Percentiles rank a stretch among this genome's conserved stretches.
Conservation (phyloP, 2,888 invertebrate genomes). For the Chymomyza fuscimana region DNA sequence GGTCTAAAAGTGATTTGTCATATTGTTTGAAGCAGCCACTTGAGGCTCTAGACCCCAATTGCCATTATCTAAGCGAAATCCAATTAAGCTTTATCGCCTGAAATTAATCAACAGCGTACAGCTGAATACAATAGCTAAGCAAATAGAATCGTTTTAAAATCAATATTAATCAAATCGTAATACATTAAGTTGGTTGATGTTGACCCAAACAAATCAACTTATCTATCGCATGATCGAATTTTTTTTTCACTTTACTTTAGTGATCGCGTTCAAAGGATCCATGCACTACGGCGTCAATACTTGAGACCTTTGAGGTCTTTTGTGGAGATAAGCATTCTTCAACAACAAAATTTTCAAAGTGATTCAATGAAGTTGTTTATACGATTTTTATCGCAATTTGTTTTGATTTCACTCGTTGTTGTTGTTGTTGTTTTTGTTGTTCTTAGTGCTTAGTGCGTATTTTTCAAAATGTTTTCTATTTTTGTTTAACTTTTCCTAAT, state of each 20-base stretch:
- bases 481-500: slow-evolving; percentile 14
- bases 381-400: slow-evolving; percentile 14
- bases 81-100: slow-evolving; percentile 72
- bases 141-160: slow-evolving; percentile 68
- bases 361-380: slow-evolving; percentile 22
- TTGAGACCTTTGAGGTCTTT: background rate
- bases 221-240: slow-evolving; percentile 47
- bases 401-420: slow-evolving; percentile 13
- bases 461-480: background rate
- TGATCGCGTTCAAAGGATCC: slow-evolving; percentile 4
- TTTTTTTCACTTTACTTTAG: slow-evolving; percentile 12
- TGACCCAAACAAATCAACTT: slow-evolving; percentile 16
- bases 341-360: slow-evolving; percentile 8
- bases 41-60: slow-evolving; percentile 34
- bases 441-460: background rate
- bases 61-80: slow-evolving; percentile 66
- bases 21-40: background rate
- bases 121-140: slow-evolving; percentile 72
- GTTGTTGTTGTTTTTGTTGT: background rate
- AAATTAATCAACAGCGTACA: slow-evolving; percentile 69
- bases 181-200: slow-evolving; percentile 30
- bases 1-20: background rate
- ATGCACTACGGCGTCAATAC: background rate
- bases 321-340: slow-evolving; percentile 1
- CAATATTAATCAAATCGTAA: slow-evolving; percentile 71